Percentiles rank a stretch among this genome's conserved stretches.
These are phyloP conservation scores for Polymixis lichenea DNA, from an alignment of 2,888 invertebrate species.

Conservation along the genomic window DNA sequence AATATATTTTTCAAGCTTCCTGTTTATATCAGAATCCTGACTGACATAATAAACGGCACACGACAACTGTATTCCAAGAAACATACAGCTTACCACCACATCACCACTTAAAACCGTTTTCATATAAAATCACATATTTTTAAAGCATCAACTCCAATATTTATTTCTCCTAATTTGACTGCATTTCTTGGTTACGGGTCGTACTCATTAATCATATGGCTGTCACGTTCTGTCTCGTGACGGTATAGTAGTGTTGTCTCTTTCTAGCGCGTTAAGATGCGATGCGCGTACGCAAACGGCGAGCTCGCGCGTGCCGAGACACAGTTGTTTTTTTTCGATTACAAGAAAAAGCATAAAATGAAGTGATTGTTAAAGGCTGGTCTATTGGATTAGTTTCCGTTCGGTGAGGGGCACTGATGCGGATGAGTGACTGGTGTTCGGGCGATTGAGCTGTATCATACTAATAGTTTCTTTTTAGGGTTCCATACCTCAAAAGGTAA, in stretches of 20 bases:
- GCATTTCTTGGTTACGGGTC: constrained; percentile 84
- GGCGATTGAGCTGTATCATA: constrained; percentile 20
- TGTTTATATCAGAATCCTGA: constrained; percentile 58
- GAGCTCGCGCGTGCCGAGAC: constrained; percentile 85
- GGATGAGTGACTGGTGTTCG: constrained; percentile 33
- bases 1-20: constrained; percentile 65
- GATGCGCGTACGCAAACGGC: constrained; percentile 79
- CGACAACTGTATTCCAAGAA: constrained; percentile 28
- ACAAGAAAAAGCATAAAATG: constrained; percentile 86
- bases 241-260: constrained; percentile 68
- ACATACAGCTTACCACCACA: constrained; percentile 2
- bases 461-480: background rate
- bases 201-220: constrained; percentile 82
- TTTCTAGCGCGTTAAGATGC: constrained; percentile 80
- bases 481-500: no score
- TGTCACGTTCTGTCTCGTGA: constrained; percentile 69
- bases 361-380: constrained; percentile 75
- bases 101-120: constrained; percentile 41
- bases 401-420: constrained; percentile 51
- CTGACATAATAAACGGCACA: constrained; percentile 45
- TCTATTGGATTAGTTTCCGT: constrained; percentile 81
- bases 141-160: constrained; percentile 78
- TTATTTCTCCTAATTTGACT: constrained; percentile 89
- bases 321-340: constrained; percentile 79
- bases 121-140: constrained; percentile 55